Base-by-base conservation (phyloP, 2,797 vertebrate genomes). In the Labeo calbasu region DNA sequence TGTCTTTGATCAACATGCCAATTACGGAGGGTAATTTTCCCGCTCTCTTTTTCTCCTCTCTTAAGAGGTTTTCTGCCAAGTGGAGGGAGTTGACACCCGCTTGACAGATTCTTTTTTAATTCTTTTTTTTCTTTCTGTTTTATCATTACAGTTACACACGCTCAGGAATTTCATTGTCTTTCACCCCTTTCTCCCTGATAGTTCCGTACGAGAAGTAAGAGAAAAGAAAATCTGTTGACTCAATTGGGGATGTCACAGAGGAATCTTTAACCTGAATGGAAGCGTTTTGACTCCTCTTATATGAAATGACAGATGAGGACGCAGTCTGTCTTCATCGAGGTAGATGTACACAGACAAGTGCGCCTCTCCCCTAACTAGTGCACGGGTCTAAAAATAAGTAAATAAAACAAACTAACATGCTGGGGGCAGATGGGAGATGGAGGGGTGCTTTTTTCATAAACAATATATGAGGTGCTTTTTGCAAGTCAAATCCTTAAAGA, bases 401-500 rank as follows among this genome's bases (percentile, higher is more conserved):
- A 97, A 97, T 97, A 97, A 93, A 95, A 89, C 85, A 90, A 90
- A 92, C 91, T 88, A 93, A 92, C 91, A 92, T 91, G 92, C 93
- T 92, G 80, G 71, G 92, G 93, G 91, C 90, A 91, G 92, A 91
- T 91, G 75, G 93, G 93, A 93, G 89, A 86, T 87, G 81, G 5
- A 91, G 91, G 91, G 87, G 63, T 90, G 85, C 88, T 91, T 93
- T 94, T 91, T 89, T 95, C 95, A 99, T 99, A 96, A 98, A 98
- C 96, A 97, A 98, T 98, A 96, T 96, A 98, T 99, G 97, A 99
- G 95, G 94, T 96, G 97, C 97, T 95, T 97, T 97, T 98, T 96
- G 96, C 96, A 98, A 96, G 96, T 99, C 96, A 97, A 98, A 98
- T 97, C 96, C 97, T 97, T 92, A 93, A 94, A 95, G 93, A 93